Conservation (phyloP, 2,888 invertebrate genomes). For the Aleiodes leptofemur region DNA sequence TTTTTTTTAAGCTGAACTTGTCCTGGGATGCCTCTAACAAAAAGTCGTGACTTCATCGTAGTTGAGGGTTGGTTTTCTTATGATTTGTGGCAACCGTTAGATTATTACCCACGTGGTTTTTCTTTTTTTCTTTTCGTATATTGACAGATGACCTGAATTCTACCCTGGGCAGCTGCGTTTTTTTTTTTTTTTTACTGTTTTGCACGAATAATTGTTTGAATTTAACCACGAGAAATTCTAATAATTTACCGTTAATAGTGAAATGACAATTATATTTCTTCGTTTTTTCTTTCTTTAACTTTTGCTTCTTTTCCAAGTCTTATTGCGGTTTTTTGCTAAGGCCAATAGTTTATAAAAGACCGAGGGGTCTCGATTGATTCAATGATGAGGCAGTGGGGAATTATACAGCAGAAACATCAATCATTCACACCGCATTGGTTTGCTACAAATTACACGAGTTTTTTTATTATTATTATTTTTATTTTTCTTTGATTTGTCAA, state of each 20-base stretch:
- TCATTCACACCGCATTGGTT: conserved; percentile 21
- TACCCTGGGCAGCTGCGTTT: conserved; percentile 4
- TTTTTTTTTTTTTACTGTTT: conserved; percentile 5
- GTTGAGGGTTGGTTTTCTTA: conserved; percentile 40
- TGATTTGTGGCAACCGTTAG: conserved; percentile 44
- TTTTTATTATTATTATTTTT: conserved; percentile 1
- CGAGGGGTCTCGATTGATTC: not conserved
- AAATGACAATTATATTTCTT: conserved; percentile 5
- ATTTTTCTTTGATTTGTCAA: not conserved
- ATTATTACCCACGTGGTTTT: conserved; percentile 41
- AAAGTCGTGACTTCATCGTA: conserved; percentile 33
- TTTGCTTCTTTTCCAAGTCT: not conserved
- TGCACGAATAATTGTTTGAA: conserved; percentile 13
- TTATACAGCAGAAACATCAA: conserved; percentile 21
- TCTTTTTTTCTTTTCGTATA: conserved; percentile 1
- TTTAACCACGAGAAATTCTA: conserved; percentile 8
- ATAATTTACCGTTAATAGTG: conserved; percentile 33
- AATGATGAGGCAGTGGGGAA: not conserved
- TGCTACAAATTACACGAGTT: conserved; percentile 32
- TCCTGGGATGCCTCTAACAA: conserved; percentile 7
- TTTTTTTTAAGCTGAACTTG: conserved; percentile 14
- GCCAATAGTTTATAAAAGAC: no score
- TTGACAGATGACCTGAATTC: conserved; percentile 45
- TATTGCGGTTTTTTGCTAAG: no score
- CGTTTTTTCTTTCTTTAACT: not conserved